Percentiles rank a stretch among this genome's conserved stretches.
Evolutionary conservation across 2,888 invertebrate genomes (phyloP).

Genomic region (Synergus umbraculus): DNA sequence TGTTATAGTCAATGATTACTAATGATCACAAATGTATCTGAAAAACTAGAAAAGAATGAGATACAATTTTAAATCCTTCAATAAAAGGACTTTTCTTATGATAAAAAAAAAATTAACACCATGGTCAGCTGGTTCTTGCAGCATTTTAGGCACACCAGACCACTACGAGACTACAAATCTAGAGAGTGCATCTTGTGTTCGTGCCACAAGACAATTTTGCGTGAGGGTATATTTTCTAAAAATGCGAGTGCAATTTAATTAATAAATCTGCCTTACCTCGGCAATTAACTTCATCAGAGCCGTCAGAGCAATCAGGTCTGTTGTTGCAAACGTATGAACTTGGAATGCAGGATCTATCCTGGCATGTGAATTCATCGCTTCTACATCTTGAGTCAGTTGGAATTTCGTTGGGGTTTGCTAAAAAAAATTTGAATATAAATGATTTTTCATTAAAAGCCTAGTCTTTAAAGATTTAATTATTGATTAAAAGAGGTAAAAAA

Average conservation of each 20-base stretch:
- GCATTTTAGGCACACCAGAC: conserved; percentile 52
- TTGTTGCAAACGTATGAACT: conserved; percentile 78
- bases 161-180: conserved; percentile 52
- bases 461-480: not conserved
- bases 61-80: not conserved
- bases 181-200: conserved; percentile 45
- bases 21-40: not conserved
- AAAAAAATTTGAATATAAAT: not conserved
- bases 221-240: conserved; percentile 31
- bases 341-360: conserved; percentile 79
- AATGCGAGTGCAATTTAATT: conserved; percentile 6
- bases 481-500: too few species aligned
- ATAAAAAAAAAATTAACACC: conserved; percentile 51
- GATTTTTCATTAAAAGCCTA: not conserved
- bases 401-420: conserved; percentile 60
- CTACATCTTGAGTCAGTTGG: conserved; percentile 67
- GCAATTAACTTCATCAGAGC: conserved; percentile 81
- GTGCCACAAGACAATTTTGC: conserved; percentile 38
- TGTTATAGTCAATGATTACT: too few species aligned
- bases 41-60: not conserved
- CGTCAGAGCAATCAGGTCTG: conserved; percentile 80
- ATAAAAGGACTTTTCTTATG: not conserved
- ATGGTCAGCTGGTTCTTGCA: conserved; percentile 61
- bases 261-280: conserved; percentile 45
- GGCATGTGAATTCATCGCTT: conserved; percentile 79